These are phyloP conservation scores for Oegoconia quadripuncta DNA, from an alignment of 2,888 invertebrate genomes.

Conservation along the genomic window DNA sequence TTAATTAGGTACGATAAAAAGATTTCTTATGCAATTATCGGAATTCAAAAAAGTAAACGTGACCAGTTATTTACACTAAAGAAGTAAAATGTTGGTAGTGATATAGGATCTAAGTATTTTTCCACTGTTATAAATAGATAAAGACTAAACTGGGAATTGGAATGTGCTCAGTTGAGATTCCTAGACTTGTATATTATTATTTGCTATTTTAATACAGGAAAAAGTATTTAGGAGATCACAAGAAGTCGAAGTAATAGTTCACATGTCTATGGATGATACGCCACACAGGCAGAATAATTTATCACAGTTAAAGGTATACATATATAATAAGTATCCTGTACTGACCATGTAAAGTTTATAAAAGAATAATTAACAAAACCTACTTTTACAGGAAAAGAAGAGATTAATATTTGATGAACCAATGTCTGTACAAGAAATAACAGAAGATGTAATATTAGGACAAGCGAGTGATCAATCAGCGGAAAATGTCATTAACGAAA, in stretches of 20 bases:
- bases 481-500: constrained; percentile 30
- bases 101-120: too few species aligned
- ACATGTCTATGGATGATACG: constrained; percentile 15
- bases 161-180: not conserved
- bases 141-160: too few species aligned
- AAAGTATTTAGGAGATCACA: constrained; percentile 7
- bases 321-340: not conserved
- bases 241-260: constrained; percentile 21
- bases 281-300: constrained; percentile 4
- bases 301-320: constrained; percentile 2
- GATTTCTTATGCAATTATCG: too few species aligned
- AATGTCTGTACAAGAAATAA: constrained; percentile 28
- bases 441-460: constrained; percentile 18
- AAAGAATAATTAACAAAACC: constrained; percentile 3
- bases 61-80: too few species aligned
- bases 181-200: not conserved
- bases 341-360: not conserved
- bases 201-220: not conserved
- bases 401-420: constrained; percentile 44
- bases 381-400: constrained; percentile 45
- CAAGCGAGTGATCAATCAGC: constrained; percentile 12
- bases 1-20: too few species aligned
- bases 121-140: too few species aligned
- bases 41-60: too few species aligned
- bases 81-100: too few species aligned